A percentile compares a stretch with the other conserved stretches of the same genome.
phyloP scores from a whole-genome alignment of 1,140 invertebrate species.

The Eurosta solidaginis region DNA sequence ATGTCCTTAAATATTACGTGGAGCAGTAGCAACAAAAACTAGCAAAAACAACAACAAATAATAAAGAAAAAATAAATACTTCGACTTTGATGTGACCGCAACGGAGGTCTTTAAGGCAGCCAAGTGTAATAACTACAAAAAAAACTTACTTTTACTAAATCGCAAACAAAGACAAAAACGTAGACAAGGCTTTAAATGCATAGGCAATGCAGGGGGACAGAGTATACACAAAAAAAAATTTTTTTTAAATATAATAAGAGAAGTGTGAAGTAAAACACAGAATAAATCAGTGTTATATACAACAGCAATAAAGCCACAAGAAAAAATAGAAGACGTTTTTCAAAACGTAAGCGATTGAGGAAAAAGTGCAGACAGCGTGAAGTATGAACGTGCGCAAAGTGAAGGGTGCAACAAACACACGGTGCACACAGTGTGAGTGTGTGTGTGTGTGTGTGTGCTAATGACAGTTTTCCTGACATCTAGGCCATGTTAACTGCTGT shows the following conservation, averaged over 20 bases:
- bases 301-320: neutral
- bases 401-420: slow-evolving; percentile 16
- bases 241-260: neutral
- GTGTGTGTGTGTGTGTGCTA: no score
- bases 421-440: no score
- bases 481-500: slow-evolving; percentile 26
- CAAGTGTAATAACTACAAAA: slow-evolving; percentile 16
- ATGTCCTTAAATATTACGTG: neutral
- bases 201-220: neutral
- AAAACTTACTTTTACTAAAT: neutral
- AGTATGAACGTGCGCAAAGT: slow-evolving; percentile 18
- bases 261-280: neutral
- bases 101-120: slow-evolving; percentile 4
- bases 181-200: no score
- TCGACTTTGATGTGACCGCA: neutral
- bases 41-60: neutral
- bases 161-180: neutral
- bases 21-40: neutral
- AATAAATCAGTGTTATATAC: slow-evolving; percentile 14
- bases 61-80: neutral
- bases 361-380: slow-evolving; percentile 22
- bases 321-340: neutral
- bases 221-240: neutral
- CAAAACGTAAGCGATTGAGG: neutral
- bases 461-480: slow-evolving; percentile 17